Conservation (phyloP, 2,888 invertebrate species). For the Poecilus cupreus region DNA sequence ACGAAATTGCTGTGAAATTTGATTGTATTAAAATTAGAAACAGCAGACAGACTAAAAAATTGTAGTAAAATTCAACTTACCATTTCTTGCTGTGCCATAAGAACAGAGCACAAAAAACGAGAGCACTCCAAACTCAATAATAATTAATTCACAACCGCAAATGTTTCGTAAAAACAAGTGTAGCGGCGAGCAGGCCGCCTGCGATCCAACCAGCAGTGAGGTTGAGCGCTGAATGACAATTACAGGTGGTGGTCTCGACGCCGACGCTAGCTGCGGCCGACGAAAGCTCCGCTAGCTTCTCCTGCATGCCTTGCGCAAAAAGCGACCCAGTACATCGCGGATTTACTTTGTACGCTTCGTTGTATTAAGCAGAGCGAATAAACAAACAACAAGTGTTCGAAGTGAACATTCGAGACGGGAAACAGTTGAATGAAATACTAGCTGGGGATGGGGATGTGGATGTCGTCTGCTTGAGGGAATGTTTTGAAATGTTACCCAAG, state of each 20-base stretch:
- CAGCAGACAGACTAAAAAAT: no score
- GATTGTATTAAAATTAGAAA: no score
- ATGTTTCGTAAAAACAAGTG: neutral
- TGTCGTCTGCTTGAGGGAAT: neutral
- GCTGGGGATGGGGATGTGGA: neutral
- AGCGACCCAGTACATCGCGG: neutral
- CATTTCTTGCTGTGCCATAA: conserved; percentile 39
- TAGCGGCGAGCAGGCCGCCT: neutral
- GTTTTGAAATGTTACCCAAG: neutral
- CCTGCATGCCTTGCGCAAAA: neutral
- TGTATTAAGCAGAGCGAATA: conserved; percentile 20
- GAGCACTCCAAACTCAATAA: neutral
- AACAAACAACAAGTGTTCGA: conserved; percentile 32
- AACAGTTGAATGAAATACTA: neutral
- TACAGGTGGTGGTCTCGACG: conserved; percentile 27
- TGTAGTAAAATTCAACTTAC: conserved; percentile 8
- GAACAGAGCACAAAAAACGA: neutral
- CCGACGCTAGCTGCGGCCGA: neutral
- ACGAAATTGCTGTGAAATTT: no score
- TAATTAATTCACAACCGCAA: neutral
- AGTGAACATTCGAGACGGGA: neutral
- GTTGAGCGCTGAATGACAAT: conserved; percentile 33
- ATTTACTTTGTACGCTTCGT: conserved; percentile 16
- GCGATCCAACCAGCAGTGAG: neutral
- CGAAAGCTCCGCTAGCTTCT: conserved; percentile 3